Conservation (phyloP, 2,797 vertebrate species). For the Lithobates pipiens region DNA sequence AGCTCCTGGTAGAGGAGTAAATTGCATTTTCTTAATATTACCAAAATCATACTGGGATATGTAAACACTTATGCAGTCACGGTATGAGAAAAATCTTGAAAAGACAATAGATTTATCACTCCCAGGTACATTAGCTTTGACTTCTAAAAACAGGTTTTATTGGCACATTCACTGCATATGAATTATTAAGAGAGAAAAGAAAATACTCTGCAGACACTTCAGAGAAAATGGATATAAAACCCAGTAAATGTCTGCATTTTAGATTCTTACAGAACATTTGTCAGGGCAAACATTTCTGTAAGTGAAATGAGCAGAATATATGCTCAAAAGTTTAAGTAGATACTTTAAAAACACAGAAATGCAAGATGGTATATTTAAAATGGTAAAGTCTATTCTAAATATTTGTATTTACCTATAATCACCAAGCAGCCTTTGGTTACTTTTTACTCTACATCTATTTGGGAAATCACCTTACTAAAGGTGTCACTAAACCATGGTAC, state of each 20-base stretch:
- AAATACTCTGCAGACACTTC: slow-evolving; percentile 24
- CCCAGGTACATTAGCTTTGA: slow-evolving; percentile 38
- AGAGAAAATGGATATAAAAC: slow-evolving; percentile 36
- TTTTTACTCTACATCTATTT: neutral
- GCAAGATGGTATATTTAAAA: neutral
- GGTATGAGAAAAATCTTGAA: slow-evolving; percentile 3
- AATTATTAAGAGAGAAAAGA: slow-evolving; percentile 22
- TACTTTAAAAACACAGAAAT: neutral
- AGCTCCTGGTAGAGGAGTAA: neutral
- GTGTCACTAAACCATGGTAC: no score
- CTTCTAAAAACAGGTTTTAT: slow-evolving; percentile 39
- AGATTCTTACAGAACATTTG: neutral
- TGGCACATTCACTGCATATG: slow-evolving; percentile 13
- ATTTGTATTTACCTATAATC: neutral
- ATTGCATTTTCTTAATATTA: slow-evolving; percentile 47
- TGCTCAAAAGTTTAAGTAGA: neutral
- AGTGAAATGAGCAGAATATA: neutral
- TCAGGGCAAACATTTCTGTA: neutral
- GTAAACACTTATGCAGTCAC: slow-evolving; percentile 6
- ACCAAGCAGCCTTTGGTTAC: neutral
- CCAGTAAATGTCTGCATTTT: slow-evolving; percentile 20
- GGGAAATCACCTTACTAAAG: no score
- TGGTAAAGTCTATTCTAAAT: no score
- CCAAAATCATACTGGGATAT: slow-evolving; percentile 12
- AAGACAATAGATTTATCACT: slow-evolving; percentile 43